phyloP scores from a whole-genome alignment of 2,888 invertebrate genomes.

The Pachymerium ferrugineum region DNA sequence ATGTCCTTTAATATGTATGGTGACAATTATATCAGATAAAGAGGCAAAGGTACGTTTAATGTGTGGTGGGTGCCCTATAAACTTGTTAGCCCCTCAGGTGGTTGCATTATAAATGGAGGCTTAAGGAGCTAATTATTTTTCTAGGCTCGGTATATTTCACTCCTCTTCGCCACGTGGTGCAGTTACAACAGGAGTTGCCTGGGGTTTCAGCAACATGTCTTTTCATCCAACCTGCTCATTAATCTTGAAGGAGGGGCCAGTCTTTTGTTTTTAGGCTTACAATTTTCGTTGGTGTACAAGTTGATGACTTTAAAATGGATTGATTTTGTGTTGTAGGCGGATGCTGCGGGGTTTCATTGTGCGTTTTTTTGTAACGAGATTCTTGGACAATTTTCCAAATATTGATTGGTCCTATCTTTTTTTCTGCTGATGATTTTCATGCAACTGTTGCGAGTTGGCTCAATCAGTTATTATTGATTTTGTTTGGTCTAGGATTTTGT shows the following conservation, averaged over 20 bases:
- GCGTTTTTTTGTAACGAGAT: no score
- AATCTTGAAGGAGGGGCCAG: conserved; percentile 7
- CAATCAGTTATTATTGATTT: no score
- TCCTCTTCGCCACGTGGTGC: conserved; percentile 16
- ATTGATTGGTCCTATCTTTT: no score
- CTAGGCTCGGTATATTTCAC: conserved; percentile 18
- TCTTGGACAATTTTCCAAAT: no score
- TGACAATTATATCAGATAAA: conserved; percentile 20
- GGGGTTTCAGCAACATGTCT: conserved; percentile 25
- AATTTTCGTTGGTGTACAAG: no score
- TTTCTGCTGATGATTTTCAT: no score
- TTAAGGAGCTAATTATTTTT: conserved; percentile 25
- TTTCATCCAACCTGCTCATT: conserved; percentile 11
- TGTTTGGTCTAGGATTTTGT: no score
- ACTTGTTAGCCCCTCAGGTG: conserved; percentile 17
- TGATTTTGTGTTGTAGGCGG: no score
- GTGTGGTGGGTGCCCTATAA: neutral
- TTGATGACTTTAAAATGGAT: no score
- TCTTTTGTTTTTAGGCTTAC: neutral
- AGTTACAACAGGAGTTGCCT: conserved; percentile 24
- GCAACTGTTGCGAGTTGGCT: no score
- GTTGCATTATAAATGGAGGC: conserved; percentile 13
- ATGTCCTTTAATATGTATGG: neutral
- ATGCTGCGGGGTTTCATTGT: no score
- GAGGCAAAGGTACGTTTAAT: neutral